Conservation (phyloP, 2,888 invertebrate genomes). For the Apamea anceps region DNA sequence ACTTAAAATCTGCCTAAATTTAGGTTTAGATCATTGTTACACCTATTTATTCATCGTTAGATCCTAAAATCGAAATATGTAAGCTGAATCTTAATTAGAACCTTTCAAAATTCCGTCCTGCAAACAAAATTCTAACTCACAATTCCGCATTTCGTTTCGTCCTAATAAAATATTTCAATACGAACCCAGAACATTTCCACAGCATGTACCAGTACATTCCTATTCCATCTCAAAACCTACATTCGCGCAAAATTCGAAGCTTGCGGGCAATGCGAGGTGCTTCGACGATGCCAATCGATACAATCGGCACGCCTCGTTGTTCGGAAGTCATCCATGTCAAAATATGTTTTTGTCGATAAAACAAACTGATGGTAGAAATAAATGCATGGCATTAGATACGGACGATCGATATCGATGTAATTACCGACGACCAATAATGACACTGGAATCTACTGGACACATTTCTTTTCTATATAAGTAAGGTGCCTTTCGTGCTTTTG, state of each 20-base stretch:
- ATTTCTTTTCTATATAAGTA: slow-evolving; percentile 32
- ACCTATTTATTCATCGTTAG: not conserved
- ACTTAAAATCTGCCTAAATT: not conserved
- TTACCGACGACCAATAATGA: slow-evolving; percentile 50
- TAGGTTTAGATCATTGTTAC: not conserved
- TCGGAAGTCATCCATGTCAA: slow-evolving; percentile 63
- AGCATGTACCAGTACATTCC: slow-evolving; percentile 29
- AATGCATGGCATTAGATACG: slow-evolving; percentile 39
- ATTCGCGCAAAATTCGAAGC: slow-evolving; percentile 55
- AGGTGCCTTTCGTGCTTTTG: slow-evolving; percentile 14
- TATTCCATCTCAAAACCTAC: slow-evolving; percentile 52
- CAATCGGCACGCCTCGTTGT: slow-evolving; percentile 57
- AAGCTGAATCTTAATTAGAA: not conserved
- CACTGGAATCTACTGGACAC: slow-evolving; percentile 29
- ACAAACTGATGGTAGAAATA: slow-evolving; percentile 44
- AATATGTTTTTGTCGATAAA: slow-evolving; percentile 57
- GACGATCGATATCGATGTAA: slow-evolving; percentile 41
- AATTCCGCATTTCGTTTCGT: not conserved
- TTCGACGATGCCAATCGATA: slow-evolving; percentile 56
- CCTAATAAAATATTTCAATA: slow-evolving; percentile 33
- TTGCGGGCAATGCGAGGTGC: slow-evolving; percentile 49
- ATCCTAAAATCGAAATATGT: not conserved
- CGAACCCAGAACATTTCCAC: slow-evolving; percentile 14
- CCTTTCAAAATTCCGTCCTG: not conserved
- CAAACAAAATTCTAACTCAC: not conserved